phyloP scores from a whole-genome alignment of 2,113 vertebrate species.

The Craseonycteris thonglongyai region DNA sequence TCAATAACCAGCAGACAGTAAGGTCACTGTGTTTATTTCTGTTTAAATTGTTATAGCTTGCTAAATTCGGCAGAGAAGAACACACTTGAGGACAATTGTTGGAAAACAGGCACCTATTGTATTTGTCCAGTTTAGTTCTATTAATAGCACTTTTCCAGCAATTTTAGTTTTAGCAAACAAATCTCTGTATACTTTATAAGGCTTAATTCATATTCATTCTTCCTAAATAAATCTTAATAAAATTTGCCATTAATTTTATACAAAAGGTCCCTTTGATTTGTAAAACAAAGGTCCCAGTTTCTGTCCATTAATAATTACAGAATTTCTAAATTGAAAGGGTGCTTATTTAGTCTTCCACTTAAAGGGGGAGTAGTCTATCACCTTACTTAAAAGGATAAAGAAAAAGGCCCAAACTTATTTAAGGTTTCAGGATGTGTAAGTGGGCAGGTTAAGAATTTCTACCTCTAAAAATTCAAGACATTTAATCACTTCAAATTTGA shows the following conservation, averaged over 20 bases:
- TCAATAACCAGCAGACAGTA: background rate
- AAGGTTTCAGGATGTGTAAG: background rate
- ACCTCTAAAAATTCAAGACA: constrained; percentile 11
- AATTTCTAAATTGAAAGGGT: background rate
- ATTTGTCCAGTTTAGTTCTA: background rate
- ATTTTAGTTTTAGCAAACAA: constrained; percentile 37
- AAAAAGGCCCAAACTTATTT: background rate
- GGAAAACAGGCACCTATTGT: background rate
- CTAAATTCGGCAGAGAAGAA: background rate
- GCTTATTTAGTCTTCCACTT: background rate
- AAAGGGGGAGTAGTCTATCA: background rate
- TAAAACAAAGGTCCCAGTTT: background rate
- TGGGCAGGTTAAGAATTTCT: background rate
- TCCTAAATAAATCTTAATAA: constrained; percentile 14
- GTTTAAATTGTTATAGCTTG: background rate
- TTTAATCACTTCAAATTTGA: constrained; percentile 32
- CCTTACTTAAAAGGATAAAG: background rate
- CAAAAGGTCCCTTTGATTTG: background rate
- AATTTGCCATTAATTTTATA: background rate
- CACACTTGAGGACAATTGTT: background rate
- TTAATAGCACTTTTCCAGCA: background rate
- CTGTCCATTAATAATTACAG: background rate
- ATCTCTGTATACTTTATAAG: background rate
- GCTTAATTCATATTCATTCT: background rate
- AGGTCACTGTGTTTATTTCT: background rate